These are phyloP conservation scores for Nansenia antarctica DNA, from an alignment of 2,113 vertebrate species.

Conservation along the genomic window DNA sequence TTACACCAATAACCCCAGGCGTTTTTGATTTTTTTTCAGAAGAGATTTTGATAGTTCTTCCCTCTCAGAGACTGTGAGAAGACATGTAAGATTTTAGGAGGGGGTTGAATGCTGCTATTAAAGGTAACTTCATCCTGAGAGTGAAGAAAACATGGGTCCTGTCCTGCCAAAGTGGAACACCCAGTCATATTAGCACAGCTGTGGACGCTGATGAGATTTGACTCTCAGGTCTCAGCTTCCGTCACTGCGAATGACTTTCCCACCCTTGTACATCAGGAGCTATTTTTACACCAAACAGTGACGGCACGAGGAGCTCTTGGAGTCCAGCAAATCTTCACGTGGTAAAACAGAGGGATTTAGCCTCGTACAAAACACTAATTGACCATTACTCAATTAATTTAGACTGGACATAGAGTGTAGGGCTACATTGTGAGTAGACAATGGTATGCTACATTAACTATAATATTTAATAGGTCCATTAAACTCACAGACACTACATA, in stretches of 20 bases:
- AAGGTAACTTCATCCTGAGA: constrained; percentile 10
- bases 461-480: too few relatives aligned
- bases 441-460: neutral
- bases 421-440: neutral
- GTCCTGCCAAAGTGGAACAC: constrained; percentile 39
- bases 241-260: constrained; percentile 73
- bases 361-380: neutral
- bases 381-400: neutral
- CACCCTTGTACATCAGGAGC: constrained; percentile 65
- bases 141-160: constrained; percentile 38
- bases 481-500: neutral
- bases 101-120: neutral
- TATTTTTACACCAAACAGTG: constrained; percentile 74
- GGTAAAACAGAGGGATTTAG: constrained; percentile 1
- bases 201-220: constrained; percentile 61
- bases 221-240: constrained; percentile 72
- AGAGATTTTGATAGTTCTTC: neutral
- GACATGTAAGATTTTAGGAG: too few relatives aligned
- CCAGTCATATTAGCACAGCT: constrained; percentile 59
- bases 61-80: neutral
- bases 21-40: neutral
- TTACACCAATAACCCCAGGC: neutral
- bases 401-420: neutral
- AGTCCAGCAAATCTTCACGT: constrained; percentile 42
- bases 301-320: constrained; percentile 46